Conservation (phyloP, 2,113 vertebrate genomes). For the Lophochroa leadbeateri region DNA sequence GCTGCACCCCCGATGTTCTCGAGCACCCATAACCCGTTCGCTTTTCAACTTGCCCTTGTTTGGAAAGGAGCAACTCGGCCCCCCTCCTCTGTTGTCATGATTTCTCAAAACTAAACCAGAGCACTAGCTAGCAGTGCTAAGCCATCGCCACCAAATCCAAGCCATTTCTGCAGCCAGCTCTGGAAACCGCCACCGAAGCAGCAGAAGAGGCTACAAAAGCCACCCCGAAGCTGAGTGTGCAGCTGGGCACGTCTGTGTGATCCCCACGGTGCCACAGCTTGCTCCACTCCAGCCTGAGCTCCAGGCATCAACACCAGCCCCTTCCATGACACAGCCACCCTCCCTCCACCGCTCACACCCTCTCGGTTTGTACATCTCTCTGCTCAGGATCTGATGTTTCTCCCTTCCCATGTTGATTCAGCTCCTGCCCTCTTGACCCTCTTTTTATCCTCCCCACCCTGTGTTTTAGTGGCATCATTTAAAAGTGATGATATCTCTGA, state of each 20-base stretch:
- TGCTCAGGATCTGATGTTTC: background rate
- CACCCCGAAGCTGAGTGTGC: fast-evolving
- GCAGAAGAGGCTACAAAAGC: background rate
- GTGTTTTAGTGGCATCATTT: background rate
- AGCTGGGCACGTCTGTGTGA: background rate
- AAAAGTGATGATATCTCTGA: constrained; percentile 11
- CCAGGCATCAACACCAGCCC: background rate
- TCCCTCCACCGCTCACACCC: background rate
- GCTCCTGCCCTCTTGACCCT: constrained; percentile 18
- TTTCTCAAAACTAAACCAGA: background rate
- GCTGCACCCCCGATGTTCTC: fast-evolving
- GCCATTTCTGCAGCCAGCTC: background rate
- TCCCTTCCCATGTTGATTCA: constrained; percentile 47
- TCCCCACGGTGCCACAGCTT: fast-evolving
- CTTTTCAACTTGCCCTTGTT: background rate
- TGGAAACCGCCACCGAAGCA: background rate
- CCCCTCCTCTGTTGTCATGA: background rate
- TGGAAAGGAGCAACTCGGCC: background rate
- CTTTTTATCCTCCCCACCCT: constrained; percentile 5
- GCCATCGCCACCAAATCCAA: fast-evolving
- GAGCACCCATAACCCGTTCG: fast-evolving
- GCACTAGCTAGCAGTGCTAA: background rate
- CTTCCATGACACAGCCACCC: background rate
- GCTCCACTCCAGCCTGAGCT: background rate
- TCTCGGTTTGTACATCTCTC: too few species aligned